A percentile compares a stretch with the other conserved stretches of the same genome.
phyloP scores from a whole-genome alignment of 1,140 invertebrate species.

The Sarcophaga peregrina region DNA sequence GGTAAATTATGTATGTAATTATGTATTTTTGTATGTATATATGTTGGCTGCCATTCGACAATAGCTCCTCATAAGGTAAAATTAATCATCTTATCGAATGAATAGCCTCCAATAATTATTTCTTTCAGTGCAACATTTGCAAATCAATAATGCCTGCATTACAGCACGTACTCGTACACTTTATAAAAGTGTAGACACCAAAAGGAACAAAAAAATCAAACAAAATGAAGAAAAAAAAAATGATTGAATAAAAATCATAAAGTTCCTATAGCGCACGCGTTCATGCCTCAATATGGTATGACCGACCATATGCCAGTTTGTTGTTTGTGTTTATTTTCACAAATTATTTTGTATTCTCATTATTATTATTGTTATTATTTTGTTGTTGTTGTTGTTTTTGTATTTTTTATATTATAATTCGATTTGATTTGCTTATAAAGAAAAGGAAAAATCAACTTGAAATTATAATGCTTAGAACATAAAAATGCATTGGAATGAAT shows the following conservation, averaged over 20 bases:
- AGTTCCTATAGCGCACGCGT: conserved; percentile 35
- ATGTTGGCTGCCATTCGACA: too few species aligned
- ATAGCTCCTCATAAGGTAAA: too few species aligned
- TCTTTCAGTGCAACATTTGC: neutral
- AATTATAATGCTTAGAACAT: too few species aligned
- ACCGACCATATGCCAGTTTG: conserved; percentile 11
- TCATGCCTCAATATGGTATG: conserved; percentile 5
- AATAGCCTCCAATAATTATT: neutral
- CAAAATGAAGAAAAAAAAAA: neutral
- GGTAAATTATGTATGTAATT: too few species aligned
- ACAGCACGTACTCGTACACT: conserved; percentile 13
- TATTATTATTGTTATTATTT: too few species aligned
- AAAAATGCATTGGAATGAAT: too few species aligned
- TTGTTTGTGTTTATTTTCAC: neutral
- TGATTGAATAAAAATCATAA: neutral
- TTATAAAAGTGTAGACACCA: neutral
- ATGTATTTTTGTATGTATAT: too few species aligned
- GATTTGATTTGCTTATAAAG: too few species aligned
- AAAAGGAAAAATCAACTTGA: too few species aligned
- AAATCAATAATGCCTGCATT: neutral
- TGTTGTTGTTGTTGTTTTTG: neutral
- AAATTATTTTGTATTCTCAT: too few species aligned
- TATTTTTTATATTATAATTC: neutral
- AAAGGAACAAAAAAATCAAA: too few species aligned
- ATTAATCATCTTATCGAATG: too few species aligned